Percentiles rank a stretch among this genome's conserved stretches.
phyloP scores from a whole-genome alignment of 2,888 invertebrate species.

The Drosophila cognata region DNA sequence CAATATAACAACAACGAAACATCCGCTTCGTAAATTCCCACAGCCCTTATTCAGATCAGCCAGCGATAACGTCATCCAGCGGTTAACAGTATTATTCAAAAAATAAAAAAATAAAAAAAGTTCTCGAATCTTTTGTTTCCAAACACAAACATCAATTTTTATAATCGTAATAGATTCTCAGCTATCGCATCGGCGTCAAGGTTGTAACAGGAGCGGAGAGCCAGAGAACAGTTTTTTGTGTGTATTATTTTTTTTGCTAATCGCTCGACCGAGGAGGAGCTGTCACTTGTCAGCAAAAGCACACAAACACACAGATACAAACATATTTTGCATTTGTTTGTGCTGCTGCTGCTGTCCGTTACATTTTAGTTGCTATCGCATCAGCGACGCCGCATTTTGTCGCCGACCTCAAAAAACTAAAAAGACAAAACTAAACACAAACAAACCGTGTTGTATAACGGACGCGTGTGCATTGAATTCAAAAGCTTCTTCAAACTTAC shows the following conservation, averaged over 20 bases:
- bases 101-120: conserved; percentile 26
- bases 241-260: conserved; percentile 29
- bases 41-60: conserved; percentile 31
- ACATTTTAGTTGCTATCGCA: conserved; percentile 64
- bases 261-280: conserved; percentile 59
- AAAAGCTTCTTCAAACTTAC: conserved; percentile 39
- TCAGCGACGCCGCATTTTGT: conserved; percentile 64
- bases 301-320: conserved; percentile 8
- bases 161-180: conserved; percentile 62
- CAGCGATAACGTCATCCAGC: conserved; percentile 66
- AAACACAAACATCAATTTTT: conserved; percentile 62
- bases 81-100: conserved; percentile 56
- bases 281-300: conserved; percentile 42
- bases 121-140: conserved; percentile 74
- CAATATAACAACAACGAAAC: conserved; percentile 26
- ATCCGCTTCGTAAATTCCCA: conserved; percentile 26
- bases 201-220: conserved; percentile 59
- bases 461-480: conserved; percentile 50
- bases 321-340: conserved; percentile 50
- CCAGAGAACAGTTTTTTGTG: conserved; percentile 29
- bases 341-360: conserved; percentile 48
- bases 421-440: conserved; percentile 29
- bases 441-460: conserved; percentile 46
- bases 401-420: conserved; percentile 57
- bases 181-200: conserved; percentile 50